Evolutionary conservation across 2,888 invertebrate species (phyloP), one percentile per base, ranked within the genome.

Genomic region (Zhengitettix transpicula): DNA sequence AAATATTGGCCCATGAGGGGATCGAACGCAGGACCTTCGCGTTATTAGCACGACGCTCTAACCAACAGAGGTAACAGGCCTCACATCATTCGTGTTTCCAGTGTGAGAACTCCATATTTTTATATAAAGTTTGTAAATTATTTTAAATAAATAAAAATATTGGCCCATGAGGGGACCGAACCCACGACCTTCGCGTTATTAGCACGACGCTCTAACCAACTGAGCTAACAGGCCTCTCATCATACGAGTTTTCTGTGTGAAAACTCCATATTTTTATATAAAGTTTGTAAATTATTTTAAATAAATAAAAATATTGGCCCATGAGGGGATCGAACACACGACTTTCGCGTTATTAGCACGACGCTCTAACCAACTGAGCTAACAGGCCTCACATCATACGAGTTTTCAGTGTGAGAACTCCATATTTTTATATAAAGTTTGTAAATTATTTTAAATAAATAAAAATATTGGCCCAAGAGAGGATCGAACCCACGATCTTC

Each of bases 141-240:
- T 28, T 28, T 28, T 28, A 28, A 28, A 28, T 28, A 2, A 28
- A 28, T 28, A 28, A 28, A 28, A 28, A 7, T 5, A 5, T 28
- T 28, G 28, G 28, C 28, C 28, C 28, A 7, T 28, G 28, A 5
- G 28, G 28, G 28, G 28, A 28, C 7, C 28, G 28, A 28, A 28
- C 28, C 28, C 28, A 28, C 28, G 28, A 28, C 28, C 2, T 28
- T 28, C 28, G 28, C 28, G 56, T 56, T 56, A 56, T 56, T 56
- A 56, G 56, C 56, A 56, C 56, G 56, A 56, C 56, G 42, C 56
- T 56, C 56, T 56, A 56, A 56, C 56, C 56, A 42, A 56, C 56
- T 56, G 56, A 55, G 55, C 28, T 28, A 28, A 28, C 28, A 28
- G 28, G 28, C 28, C 28, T 28, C 7, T 7, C 28, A 28, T 28